phyloP scores from a whole-genome alignment of 2,113 vertebrate genomes.

The Ceuthmochares aereus region DNA sequence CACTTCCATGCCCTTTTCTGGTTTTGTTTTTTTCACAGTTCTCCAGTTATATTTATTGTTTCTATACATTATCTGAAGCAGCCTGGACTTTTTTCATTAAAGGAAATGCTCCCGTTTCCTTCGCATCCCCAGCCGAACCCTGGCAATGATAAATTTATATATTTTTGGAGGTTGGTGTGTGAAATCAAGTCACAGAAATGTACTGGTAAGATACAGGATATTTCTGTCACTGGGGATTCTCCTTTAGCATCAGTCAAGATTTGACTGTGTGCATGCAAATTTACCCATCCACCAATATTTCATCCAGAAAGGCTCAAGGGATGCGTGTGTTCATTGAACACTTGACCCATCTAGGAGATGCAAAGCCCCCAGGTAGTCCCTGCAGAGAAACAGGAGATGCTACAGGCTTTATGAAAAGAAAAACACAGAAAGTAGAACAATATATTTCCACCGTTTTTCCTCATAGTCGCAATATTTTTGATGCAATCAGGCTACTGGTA shows the following conservation, averaged over 20 bases:
- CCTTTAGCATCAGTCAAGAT: background rate
- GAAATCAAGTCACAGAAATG: background rate
- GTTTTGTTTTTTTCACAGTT: background rate
- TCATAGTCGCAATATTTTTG: rapidly evolving
- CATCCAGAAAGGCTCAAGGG: background rate
- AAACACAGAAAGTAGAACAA: background rate
- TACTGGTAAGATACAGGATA: background rate
- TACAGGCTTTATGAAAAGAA: background rate
- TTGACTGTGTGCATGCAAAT: background rate
- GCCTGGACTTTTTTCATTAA: background rate
- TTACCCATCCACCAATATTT: background rate
- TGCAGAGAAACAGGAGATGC: background rate
- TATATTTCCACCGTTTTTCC: background rate
- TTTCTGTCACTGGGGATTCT: background rate
- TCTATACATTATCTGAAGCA: background rate
- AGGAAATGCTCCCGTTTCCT: rapidly evolving
- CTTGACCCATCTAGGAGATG: background rate
- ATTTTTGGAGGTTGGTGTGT: background rate
- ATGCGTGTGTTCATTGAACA: background rate
- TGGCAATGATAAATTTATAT: rapidly evolving
- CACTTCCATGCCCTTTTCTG: background rate
- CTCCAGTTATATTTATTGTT: slow-evolving; percentile 26
- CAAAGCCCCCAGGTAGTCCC: background rate
- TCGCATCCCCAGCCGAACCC: rapidly evolving
- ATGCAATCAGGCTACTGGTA: background rate